phyloP scores from a whole-genome alignment of 2,888 invertebrate genomes.

The Spilosoma lubricipeda region DNA sequence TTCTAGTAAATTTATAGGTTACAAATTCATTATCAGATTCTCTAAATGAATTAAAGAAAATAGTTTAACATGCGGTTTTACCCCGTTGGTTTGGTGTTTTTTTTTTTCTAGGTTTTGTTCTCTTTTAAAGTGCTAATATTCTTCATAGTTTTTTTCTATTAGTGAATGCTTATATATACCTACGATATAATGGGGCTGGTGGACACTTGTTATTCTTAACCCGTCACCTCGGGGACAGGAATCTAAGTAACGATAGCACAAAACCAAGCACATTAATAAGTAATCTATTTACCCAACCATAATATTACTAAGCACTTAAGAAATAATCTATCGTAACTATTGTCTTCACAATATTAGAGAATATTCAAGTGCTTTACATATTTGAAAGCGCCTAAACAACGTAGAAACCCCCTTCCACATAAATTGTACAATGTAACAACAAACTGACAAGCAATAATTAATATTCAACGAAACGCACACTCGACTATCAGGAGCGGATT shows the following conservation, averaged over 20 bases:
- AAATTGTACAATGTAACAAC: slow-evolving; percentile 42
- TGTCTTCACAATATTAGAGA: background rate
- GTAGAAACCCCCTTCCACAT: slow-evolving; percentile 31
- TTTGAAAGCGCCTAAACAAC: slow-evolving; percentile 25
- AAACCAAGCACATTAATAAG: background rate
- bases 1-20: background rate
- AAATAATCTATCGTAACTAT: background rate
- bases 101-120: too few species aligned
- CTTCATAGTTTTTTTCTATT: too few species aligned
- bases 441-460: slow-evolving; percentile 55
- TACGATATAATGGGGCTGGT: too few species aligned
- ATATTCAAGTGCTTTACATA: slow-evolving; percentile 30
- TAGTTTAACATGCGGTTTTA: too few species aligned
- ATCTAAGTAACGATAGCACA: background rate
- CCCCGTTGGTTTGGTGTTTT: too few species aligned
- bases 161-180: too few species aligned
- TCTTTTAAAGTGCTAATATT: too few species aligned
- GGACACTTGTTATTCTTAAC: too few species aligned
- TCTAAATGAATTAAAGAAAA: too few species aligned
- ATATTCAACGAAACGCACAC: slow-evolving; percentile 54
- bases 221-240: too few species aligned
- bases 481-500: slow-evolving; percentile 46
- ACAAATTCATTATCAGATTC: background rate
- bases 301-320: background rate
- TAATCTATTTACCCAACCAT: background rate